Evolutionary conservation across 2,797 vertebrate genomes (phyloP).

Genomic region (Gymnoscopelus microlampas): DNA sequence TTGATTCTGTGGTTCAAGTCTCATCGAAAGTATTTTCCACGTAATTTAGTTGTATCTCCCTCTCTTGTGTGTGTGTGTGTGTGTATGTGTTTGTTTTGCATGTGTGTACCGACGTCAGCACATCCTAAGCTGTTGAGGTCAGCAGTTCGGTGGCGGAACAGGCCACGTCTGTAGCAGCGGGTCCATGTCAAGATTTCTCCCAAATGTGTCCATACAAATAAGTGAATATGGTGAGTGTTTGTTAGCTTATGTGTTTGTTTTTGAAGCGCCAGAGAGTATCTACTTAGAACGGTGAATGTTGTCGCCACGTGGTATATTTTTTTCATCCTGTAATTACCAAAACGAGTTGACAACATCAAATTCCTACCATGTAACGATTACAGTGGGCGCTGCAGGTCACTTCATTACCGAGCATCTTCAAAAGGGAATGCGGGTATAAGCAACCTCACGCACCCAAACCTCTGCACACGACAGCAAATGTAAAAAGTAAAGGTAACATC

Average conservation of each 20-base stretch:
- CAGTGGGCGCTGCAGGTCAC: neutral
- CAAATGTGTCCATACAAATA: conserved; percentile 23
- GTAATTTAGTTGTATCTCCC: no score
- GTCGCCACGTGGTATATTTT: conserved; percentile 38
- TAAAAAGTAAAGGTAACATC: conserved; percentile 42
- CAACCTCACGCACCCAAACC: conserved; percentile 27
- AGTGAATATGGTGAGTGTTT: conserved; percentile 33
- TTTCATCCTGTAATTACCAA: conserved; percentile 42
- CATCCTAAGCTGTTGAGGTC: conserved; percentile 66
- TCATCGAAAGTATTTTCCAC: neutral
- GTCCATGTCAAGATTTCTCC: conserved; percentile 49
- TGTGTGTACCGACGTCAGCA: conserved; percentile 26
- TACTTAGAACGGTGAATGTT: no score
- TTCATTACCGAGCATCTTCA: neutral
- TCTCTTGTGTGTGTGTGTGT: no score
- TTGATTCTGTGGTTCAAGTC: neutral
- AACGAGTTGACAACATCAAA: conserved; percentile 38
- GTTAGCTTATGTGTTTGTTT: no score
- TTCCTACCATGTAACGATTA: conserved; percentile 28
- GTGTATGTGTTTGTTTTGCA: conserved; percentile 31
- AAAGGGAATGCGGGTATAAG: neutral
- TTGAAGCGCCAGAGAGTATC: no score
- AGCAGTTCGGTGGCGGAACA: conserved; percentile 54
- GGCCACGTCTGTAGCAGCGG: conserved; percentile 75
- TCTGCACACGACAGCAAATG: conserved; percentile 50